Evolutionary conservation across 2,113 vertebrate species (phyloP).

Genomic region (Ictalurus punctatus): DNA sequence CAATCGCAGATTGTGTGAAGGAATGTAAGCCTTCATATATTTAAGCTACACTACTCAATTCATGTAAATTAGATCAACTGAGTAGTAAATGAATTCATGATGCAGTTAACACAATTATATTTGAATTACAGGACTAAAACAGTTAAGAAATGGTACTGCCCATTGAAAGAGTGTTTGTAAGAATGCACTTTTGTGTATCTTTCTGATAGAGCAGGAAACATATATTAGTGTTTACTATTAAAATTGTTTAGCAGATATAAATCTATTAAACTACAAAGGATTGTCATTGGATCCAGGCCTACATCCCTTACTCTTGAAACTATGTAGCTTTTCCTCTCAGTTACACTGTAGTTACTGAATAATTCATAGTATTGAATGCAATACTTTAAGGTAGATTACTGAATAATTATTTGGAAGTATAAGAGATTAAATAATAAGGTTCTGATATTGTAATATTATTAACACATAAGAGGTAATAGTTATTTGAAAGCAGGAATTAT

Average conservation of each 20-base stretch:
- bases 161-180: not conserved
- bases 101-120: not conserved
- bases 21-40: not conserved
- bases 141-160: not conserved
- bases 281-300: not conserved
- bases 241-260: not conserved
- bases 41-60: not conserved
- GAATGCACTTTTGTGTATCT: not conserved
- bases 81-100: not conserved
- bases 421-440: not conserved
- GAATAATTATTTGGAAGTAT: not conserved
- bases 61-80: not conserved
- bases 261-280: not conserved
- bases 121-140: not conserved
- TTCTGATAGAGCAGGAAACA: not conserved
- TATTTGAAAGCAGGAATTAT: not conserved
- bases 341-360: not conserved
- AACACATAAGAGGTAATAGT: not conserved
- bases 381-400: not conserved
- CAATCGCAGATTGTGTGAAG: too few species aligned
- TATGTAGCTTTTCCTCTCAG: not conserved
- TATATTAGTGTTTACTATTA: not conserved
- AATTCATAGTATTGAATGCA: not conserved
- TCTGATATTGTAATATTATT: not conserved
- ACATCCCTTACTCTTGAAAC: not conserved